These are phyloP conservation scores for Pseudonaja textilis DNA, from an alignment of 2,113 vertebrate genomes.

Conservation along the genomic window DNA sequence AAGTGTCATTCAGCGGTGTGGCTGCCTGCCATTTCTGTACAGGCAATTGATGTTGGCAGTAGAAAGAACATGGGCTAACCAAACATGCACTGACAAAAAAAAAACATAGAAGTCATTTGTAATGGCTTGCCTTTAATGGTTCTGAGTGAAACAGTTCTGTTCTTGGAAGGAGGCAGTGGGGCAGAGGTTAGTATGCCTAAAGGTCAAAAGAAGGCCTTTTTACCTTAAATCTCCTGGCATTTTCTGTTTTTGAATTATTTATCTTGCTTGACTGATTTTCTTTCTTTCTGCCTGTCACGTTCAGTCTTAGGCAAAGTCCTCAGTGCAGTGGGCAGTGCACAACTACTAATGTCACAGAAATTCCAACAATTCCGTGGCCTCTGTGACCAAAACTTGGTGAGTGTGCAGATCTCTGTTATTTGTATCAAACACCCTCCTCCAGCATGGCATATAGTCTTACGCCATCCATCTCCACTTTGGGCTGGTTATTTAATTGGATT, in stretches of 20 bases:
- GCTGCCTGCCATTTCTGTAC: conserved; percentile 15
- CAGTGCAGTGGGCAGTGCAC: conserved; percentile 87
- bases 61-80: conserved; percentile 11
- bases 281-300: not conserved
- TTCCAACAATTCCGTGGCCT: conserved; percentile 98
- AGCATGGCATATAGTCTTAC: not conserved
- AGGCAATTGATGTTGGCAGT: not conserved
- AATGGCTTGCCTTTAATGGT: not conserved
- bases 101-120: not conserved
- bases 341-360: conserved; percentile 86
- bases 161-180: not conserved
- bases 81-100: conserved; percentile 7
- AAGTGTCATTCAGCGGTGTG: not conserved
- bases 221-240: not conserved
- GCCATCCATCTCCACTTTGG: not conserved
- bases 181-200: not conserved
- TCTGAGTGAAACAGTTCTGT: not conserved
- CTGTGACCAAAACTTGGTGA: conserved; percentile 98
- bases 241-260: not conserved
- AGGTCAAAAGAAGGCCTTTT: not conserved
- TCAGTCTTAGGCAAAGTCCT: conserved; percentile 94
- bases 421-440: not conserved
- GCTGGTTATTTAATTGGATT: not conserved
- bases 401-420: conserved; percentile 46
- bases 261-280: not conserved